Evolutionary conservation across 2,888 invertebrate species (phyloP).

Genomic region (Pocota personata): DNA sequence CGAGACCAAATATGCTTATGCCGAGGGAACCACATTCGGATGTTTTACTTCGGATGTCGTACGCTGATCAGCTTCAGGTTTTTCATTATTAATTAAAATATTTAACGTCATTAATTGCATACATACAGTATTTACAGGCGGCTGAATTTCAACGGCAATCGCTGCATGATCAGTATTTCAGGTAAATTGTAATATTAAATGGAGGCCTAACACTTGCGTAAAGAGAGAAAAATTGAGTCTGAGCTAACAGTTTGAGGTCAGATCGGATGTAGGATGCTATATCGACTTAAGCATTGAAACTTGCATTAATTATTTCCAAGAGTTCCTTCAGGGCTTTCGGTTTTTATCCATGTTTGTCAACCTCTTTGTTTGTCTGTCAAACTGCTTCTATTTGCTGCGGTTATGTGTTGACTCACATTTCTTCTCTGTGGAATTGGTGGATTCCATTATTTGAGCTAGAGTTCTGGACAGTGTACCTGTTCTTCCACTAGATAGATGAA

Average conservation of each 20-base stretch:
- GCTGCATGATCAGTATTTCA: constrained; percentile 83
- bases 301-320: background rate
- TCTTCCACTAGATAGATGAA: too few species aligned
- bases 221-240: constrained; percentile 28
- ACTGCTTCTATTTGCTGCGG: too few species aligned
- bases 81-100: constrained; percentile 78
- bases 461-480: too few species aligned
- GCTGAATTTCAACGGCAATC: constrained; percentile 83
- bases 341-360: too few species aligned
- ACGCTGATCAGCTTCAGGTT: constrained; percentile 83
- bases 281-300: too few species aligned
- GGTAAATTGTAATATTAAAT: constrained; percentile 77
- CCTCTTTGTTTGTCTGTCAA: too few species aligned
- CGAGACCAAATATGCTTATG: constrained; percentile 83
- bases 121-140: constrained; percentile 83
- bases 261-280: background rate
- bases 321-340: too few species aligned
- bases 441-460: too few species aligned
- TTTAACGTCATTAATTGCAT: constrained; percentile 82
- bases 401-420: too few species aligned
- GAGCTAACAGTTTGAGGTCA: background rate
- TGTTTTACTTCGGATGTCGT: constrained; percentile 83
- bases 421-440: too few species aligned
- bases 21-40: constrained; percentile 83
- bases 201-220: background rate